Conservation (phyloP, 1,140 invertebrate genomes). For the Protaetia brevitarsis region DNA sequence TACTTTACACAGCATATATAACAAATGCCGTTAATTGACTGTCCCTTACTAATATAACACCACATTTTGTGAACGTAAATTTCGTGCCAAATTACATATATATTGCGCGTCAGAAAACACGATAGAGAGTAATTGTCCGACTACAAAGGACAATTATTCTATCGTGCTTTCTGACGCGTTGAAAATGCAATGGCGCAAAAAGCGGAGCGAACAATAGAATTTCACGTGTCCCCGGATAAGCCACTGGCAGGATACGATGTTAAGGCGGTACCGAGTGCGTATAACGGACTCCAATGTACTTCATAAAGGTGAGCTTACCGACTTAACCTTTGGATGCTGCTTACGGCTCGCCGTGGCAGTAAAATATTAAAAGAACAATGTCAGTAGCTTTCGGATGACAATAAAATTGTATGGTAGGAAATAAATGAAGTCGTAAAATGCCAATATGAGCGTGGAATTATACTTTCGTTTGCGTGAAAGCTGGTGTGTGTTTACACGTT, state of each 20-base stretch:
- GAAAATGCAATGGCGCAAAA: conserved; percentile 38
- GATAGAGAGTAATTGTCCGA: conserved; percentile 36
- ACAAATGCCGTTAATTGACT: too few species aligned
- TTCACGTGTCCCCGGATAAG: conserved; percentile 33
- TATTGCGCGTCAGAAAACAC: conserved; percentile 33
- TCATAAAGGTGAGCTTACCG: conserved; percentile 18
- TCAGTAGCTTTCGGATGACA: background rate
- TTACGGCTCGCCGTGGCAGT: conserved; percentile 10
- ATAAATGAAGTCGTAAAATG: conserved; percentile 10
- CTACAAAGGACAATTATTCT: too few species aligned
- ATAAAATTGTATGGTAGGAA: background rate
- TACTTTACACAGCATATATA: too few species aligned
- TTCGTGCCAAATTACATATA: conserved; percentile 29
- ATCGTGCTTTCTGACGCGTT: conserved; percentile 36
- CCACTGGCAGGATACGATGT: background rate
- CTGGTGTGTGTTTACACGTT: background rate
- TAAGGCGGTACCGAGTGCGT: background rate
- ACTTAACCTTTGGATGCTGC: conserved; percentile 2
- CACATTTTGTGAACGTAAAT: background rate
- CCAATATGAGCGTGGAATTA: background rate
- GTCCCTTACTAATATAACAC: too few species aligned
- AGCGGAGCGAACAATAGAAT: conserved; percentile 36
- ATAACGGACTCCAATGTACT: too few species aligned
- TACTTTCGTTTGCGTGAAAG: background rate
- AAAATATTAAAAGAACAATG: conserved; percentile 12